Conservation (phyloP, 2,888 invertebrate genomes). For the Ceratothoa steindachneri region DNA sequence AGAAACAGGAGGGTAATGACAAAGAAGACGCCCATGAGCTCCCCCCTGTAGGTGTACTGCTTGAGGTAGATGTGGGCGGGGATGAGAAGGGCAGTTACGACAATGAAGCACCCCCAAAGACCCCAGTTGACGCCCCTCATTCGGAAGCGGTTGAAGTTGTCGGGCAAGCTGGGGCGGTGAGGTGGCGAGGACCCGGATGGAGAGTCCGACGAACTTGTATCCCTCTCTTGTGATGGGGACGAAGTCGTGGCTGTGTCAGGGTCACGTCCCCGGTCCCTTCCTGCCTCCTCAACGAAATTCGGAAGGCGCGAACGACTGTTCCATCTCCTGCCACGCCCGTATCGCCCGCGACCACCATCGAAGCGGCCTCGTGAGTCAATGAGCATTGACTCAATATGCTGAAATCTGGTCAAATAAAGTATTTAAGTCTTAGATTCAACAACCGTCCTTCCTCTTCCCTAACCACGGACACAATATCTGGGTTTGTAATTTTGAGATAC, state of each 20-base stretch:
- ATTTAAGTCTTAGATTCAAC: too few relatives aligned
- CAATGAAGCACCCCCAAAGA: constrained; percentile 29
- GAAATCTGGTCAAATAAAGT: constrained; percentile 27
- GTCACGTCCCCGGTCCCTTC: constrained; percentile 13
- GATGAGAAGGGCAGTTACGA: constrained; percentile 34
- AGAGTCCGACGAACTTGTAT: background rate
- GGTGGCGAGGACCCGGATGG: background rate
- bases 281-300: constrained; percentile 26
- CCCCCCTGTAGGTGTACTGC: constrained; percentile 33
- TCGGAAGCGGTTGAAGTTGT: constrained; percentile 39
- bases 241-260: background rate
- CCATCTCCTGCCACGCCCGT: constrained; percentile 23
- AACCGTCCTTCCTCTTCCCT: too few relatives aligned
- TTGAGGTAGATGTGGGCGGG: constrained; percentile 45
- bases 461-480: too few relatives aligned
- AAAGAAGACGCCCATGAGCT: constrained; percentile 38
- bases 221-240: background rate
- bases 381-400: constrained; percentile 39
- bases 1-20: constrained; percentile 40
- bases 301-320: constrained; percentile 20
- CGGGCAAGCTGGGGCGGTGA: constrained; percentile 17
- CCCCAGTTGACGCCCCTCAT: constrained; percentile 42
- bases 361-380: constrained; percentile 29
- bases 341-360: constrained; percentile 18
- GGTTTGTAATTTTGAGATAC: too few relatives aligned